Evolutionary conservation across 2,113 vertebrate species (phyloP).

Genomic region (Pedionomus torquatus): DNA sequence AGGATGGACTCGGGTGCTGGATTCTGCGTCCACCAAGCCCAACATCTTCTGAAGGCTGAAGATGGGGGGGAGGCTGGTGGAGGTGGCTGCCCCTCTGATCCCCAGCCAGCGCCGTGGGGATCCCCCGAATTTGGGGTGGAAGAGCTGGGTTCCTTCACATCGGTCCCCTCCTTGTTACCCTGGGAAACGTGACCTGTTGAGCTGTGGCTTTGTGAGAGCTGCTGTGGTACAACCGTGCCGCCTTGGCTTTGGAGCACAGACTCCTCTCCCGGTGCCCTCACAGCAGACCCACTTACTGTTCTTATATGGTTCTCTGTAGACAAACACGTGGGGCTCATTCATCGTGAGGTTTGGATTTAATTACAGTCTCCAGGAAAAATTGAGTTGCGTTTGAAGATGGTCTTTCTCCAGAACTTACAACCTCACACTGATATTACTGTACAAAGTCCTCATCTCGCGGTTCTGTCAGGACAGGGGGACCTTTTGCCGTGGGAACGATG

Average conservation of each 20-base stretch:
- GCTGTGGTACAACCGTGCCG: fast-evolving
- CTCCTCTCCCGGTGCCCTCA: too few relatives aligned
- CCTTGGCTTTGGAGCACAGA: background rate
- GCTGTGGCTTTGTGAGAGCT: background rate
- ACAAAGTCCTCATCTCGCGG: background rate
- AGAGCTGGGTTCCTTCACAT: too few relatives aligned
- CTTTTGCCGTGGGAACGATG: fast-evolving
- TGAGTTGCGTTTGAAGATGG: background rate
- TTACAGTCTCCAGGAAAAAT: background rate
- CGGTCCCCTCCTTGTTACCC: background rate
- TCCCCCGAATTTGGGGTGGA: background rate
- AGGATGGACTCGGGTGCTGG: fast-evolving
- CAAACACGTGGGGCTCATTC: fast-evolving
- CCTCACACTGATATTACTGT: background rate
- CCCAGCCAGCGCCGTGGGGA: background rate
- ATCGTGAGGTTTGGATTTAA: background rate
- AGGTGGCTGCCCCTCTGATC: background rate
- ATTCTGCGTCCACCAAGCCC: background rate
- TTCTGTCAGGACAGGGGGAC: background rate
- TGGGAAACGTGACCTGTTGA: background rate
- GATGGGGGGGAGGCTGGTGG: background rate
- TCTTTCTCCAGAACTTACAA: background rate
- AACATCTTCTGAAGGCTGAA: background rate
- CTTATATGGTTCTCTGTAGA: background rate
- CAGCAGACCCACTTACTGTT: too few relatives aligned